Evolutionary conservation across 2,888 invertebrate species (phyloP), one percentile per base, ranked within the genome.

Genomic region (Julus scanicus): DNA sequence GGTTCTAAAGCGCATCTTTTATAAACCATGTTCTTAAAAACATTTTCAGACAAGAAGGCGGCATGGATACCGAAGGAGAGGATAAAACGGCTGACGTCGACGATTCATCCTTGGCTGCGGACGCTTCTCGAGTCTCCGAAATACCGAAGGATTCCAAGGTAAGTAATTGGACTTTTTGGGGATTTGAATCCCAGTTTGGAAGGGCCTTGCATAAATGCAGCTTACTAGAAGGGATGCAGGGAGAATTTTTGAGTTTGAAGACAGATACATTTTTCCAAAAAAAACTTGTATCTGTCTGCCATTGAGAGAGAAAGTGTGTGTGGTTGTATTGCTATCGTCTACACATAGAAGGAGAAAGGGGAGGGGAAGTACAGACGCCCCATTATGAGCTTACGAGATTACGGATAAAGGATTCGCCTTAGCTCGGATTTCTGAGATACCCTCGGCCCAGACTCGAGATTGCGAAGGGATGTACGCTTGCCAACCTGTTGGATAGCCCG

Each of bases 291-390:
- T 44, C 85, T 44, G 85, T 39, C 48, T 44, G n/a, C 44, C 44
- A 85, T n/a, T 85, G 44, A 8, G n/a, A 48, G 85, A 49, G 48
- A 44, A 44, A 48, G 44, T 39, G 40, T 44, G 63, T 49, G 63
- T 40, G 63, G 53, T 53, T 86, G 86, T 86, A 53, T 86, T 86
- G 86, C 49, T 86, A 63, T 86, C 85, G 80, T 85, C 86, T 63
- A 86, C 86, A 86, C 29, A 40, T 86, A 86, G 86, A 86, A 63
- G 86, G 86, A 86, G 86, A 86, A 57, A 86, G 86, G 63, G 86
- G 86, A 86, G 86, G 86, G 63, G 57, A 53, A 48, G 86, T 40
- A 86, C 85, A 20, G 85, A 48, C 85, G 85, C 44, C 85, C 85
- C 44, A 48, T n/a, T 85, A 29, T 48, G 49, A 44, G 44, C 85